A percentile compares a stretch with the other conserved stretches of the same genome.
Conservation (phyloP, 2,888 invertebrate genomes). For the Cheilosia pagana region DNA sequence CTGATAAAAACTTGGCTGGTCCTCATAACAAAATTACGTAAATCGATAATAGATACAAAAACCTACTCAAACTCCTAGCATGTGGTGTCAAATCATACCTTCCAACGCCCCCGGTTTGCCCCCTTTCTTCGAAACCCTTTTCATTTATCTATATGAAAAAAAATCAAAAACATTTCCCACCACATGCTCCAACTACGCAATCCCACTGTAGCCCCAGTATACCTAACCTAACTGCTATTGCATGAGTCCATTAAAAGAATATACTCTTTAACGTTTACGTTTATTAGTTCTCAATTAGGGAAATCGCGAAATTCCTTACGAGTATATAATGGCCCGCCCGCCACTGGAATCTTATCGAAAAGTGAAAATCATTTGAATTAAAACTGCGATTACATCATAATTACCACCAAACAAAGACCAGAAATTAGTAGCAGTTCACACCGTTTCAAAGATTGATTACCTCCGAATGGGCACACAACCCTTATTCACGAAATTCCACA, state of each 20-base stretch:
- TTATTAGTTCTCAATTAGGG: background rate
- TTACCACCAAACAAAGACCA: slow-evolving; percentile 35
- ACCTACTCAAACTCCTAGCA: no score
- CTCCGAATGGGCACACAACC: slow-evolving; percentile 2
- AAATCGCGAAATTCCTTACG: slow-evolving; percentile 6
- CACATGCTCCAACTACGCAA: no score
- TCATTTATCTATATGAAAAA: no score
- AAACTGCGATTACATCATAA: slow-evolving; percentile 49
- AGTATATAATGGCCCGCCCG: slow-evolving; percentile 14
- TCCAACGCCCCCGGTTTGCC: no score
- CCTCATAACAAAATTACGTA: no score
- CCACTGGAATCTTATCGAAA: slow-evolving; percentile 9
- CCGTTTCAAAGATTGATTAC: slow-evolving; percentile 26
- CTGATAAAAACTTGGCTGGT: no score
- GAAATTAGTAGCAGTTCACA: slow-evolving; percentile 52
- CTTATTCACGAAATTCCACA: background rate
- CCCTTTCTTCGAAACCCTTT: no score
- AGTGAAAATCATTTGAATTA: slow-evolving; percentile 26
- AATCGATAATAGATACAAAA: no score
- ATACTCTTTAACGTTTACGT: background rate
- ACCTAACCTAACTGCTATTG: background rate
- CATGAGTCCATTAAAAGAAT: background rate
- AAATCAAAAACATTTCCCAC: no score
- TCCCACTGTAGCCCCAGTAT: no score
- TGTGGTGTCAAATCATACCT: no score